Conservation (phyloP, 1,140 invertebrate species). For the Nasonia longicornis region DNA sequence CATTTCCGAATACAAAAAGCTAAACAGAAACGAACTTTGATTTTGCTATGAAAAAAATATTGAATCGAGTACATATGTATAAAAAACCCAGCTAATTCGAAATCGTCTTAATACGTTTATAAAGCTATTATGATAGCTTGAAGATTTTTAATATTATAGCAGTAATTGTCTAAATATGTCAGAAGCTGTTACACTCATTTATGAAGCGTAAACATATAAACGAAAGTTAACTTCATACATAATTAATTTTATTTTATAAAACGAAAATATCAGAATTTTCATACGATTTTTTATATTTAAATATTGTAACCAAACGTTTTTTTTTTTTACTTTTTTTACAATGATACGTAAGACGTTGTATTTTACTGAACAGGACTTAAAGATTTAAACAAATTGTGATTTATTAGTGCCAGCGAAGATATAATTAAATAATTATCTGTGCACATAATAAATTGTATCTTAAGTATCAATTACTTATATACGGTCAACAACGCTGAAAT, state of each 20-base stretch:
- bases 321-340: constrained; percentile 20
- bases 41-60: constrained; percentile 10
- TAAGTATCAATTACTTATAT: not conserved
- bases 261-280: not conserved
- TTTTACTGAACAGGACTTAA: not conserved
- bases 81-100: constrained; percentile 1
- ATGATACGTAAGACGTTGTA: not conserved
- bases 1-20: not conserved
- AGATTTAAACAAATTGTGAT: not conserved
- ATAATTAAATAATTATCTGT: constrained; percentile 10
- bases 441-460: not conserved
- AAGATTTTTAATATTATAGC: constrained; percentile 4
- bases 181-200: not conserved
- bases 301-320: constrained; percentile 16
- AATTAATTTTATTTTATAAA: constrained; percentile 32
- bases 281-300: constrained; percentile 2
- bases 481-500: not conserved
- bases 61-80: constrained; percentile 22
- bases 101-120: not conserved
- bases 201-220: not conserved
- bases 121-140: constrained; percentile 8
- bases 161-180: not conserved
- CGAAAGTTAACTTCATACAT: constrained; percentile 38
- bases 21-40: constrained; percentile 8
- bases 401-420: constrained; percentile 13